Conservation (phyloP, 2,888 invertebrate species). For the Macrophya alboannulata region DNA sequence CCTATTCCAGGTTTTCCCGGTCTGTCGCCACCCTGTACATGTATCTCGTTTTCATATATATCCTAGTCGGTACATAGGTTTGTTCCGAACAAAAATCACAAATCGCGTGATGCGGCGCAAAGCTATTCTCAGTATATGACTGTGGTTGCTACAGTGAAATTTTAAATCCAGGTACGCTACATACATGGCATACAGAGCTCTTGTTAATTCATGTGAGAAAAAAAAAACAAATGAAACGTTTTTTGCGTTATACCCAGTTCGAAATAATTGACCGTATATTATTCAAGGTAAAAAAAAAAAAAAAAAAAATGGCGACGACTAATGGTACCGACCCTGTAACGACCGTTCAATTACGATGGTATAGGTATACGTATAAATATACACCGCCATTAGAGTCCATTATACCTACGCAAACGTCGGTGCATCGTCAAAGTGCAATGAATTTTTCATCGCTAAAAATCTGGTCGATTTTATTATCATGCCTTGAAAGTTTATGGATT, state of each 20-base stretch:
- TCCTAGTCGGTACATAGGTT: background rate
- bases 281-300: background rate
- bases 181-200: no score
- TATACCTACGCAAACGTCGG: background rate
- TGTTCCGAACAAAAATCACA: background rate
- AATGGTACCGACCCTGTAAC: background rate
- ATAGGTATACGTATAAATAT: background rate
- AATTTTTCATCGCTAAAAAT: background rate
- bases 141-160: background rate
- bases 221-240: background rate
- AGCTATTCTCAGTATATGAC: background rate
- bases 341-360: background rate
- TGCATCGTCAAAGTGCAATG: background rate
- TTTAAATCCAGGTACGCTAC: background rate
- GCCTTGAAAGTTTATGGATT: background rate
- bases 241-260: background rate
- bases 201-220: slow-evolving; percentile 1
- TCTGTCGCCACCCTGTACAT: no score
- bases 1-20: no score
- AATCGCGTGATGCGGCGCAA: background rate
- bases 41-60: background rate
- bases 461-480: background rate
- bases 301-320: slow-evolving; percentile 1
- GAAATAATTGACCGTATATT: background rate
- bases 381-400: background rate